Percentiles rank a stretch among this genome's conserved stretches.
These are phyloP conservation scores for Enteromius thamalakanensis DNA, from an alignment of 2,797 vertebrate species.

Conservation along the genomic window DNA sequence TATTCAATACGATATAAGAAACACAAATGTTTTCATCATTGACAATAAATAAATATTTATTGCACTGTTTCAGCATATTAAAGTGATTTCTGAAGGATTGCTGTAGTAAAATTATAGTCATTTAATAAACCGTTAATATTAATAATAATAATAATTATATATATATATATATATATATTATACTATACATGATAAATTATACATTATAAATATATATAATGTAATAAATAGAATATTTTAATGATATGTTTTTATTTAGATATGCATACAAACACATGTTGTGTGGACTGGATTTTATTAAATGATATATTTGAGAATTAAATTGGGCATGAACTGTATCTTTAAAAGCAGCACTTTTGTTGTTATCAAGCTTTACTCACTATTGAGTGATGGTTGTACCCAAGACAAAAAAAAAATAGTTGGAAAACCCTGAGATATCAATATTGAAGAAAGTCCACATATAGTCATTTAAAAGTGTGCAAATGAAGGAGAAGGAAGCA, in stretches of 20 bases:
- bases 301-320: background rate
- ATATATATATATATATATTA: too few relatives aligned
- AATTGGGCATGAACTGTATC: background rate
- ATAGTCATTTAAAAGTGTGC: slow-evolving; percentile 34
- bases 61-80: background rate
- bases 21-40: background rate
- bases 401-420: background rate
- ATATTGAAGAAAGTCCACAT: slow-evolving; percentile 41
- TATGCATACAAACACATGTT: background rate
- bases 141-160: too few relatives aligned
- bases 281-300: background rate
- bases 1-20: background rate
- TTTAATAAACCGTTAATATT: too few relatives aligned
- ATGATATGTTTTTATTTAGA: background rate
- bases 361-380: background rate
- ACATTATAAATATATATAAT: too few relatives aligned
- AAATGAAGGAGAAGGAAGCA: slow-evolving; percentile 49
- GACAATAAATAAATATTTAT: background rate
- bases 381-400: background rate
- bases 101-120: too few relatives aligned
- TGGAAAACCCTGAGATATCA: slow-evolving; percentile 20
- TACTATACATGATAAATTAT: too few relatives aligned
- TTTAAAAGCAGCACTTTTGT: background rate
- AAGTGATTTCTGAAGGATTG: background rate
- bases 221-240: background rate